Conservation (phyloP, 2,113 vertebrate genomes). For the Spea multiplicata region DNA sequence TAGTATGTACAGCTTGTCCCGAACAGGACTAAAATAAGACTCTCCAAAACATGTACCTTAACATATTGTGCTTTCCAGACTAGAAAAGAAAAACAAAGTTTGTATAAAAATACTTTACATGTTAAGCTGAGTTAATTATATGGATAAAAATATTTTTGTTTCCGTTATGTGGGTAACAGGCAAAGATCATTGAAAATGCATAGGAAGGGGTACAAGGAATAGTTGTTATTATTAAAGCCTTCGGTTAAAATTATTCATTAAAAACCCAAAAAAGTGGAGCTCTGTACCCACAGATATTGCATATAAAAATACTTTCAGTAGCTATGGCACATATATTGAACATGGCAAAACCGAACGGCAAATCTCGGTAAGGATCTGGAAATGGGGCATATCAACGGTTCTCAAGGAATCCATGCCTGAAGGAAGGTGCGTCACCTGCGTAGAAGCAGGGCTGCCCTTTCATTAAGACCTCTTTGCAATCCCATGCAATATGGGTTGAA, state of each 20-base stretch:
- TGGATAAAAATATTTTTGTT: conserved; percentile 87
- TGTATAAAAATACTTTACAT: conserved; percentile 98
- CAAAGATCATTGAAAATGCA: conserved; percentile 76
- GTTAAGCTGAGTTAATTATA: conserved; percentile 85
- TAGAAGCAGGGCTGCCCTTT: not conserved
- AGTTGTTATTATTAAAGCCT: conserved; percentile 61
- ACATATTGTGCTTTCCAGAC: conserved; percentile 74
- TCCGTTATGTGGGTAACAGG: conserved; percentile 62
- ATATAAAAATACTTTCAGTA: conserved; percentile 68
- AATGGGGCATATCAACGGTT: not conserved
- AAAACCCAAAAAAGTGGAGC: conserved; percentile 57
- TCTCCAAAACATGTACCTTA: conserved; percentile 62
- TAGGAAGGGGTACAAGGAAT: conserved; percentile 72
- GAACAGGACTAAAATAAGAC: conserved; percentile 64
- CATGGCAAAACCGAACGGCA: not conserved
- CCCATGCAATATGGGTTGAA: no score
- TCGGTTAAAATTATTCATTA: conserved; percentile 63
- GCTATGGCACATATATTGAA: conserved; percentile 35
- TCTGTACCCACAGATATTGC: conserved; percentile 70
- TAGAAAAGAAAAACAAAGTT: conserved; percentile 72
- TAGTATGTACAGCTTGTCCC: conserved; percentile 64
- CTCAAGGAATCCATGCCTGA: not conserved
- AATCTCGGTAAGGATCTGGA: not conserved
- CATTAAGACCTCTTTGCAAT: no score
- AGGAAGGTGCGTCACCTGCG: not conserved